A percentile compares a stretch with the other conserved stretches of the same genome.
phyloP scores from a whole-genome alignment of 2,888 invertebrate genomes.

The Drosophila peninsularis region DNA sequence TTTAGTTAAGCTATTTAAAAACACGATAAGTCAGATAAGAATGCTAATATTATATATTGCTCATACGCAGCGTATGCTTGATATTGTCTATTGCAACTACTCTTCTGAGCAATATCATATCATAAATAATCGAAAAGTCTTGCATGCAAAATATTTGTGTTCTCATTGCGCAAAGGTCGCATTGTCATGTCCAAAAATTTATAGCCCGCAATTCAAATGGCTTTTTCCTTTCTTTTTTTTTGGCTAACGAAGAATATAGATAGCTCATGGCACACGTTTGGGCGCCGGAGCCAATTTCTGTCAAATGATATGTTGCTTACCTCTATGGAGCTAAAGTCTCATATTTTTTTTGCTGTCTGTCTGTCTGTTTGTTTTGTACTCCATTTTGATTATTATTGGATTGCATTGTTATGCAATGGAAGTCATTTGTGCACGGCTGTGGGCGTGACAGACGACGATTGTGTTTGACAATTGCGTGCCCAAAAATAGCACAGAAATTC shows the following conservation, averaged over 20 bases:
- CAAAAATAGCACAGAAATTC: slow-evolving; percentile 51
- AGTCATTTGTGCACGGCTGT: slow-evolving; percentile 26
- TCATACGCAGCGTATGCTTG: neutral
- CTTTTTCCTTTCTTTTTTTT: slow-evolving; percentile 11
- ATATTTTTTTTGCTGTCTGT: neutral
- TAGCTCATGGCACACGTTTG: slow-evolving; percentile 44
- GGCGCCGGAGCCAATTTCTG: slow-evolving; percentile 60
- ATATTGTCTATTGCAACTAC: neutral
- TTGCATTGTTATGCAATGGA: slow-evolving; percentile 71
- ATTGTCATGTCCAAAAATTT: slow-evolving; percentile 46
- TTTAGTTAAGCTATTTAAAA: slow-evolving; percentile 8
- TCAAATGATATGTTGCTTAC: slow-evolving; percentile 67
- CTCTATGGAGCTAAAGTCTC: slow-evolving; percentile 31
- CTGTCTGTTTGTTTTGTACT: slow-evolving; percentile 10
- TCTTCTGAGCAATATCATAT: slow-evolving; percentile 19
- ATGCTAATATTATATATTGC: slow-evolving; percentile 1
- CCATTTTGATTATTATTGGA: slow-evolving; percentile 52
- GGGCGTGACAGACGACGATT: slow-evolving; percentile 28
- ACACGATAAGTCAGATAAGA: neutral
- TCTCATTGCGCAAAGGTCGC: slow-evolving; percentile 45
- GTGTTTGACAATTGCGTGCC: slow-evolving; percentile 64
- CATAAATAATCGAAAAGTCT: slow-evolving; percentile 32
- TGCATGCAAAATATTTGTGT: slow-evolving; percentile 43
- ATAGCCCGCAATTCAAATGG: slow-evolving; percentile 42
- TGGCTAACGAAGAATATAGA: slow-evolving; percentile 33